Evolutionary conservation across 2,113 vertebrate species (phyloP).

Genomic region (Cisticola juncidis): DNA sequence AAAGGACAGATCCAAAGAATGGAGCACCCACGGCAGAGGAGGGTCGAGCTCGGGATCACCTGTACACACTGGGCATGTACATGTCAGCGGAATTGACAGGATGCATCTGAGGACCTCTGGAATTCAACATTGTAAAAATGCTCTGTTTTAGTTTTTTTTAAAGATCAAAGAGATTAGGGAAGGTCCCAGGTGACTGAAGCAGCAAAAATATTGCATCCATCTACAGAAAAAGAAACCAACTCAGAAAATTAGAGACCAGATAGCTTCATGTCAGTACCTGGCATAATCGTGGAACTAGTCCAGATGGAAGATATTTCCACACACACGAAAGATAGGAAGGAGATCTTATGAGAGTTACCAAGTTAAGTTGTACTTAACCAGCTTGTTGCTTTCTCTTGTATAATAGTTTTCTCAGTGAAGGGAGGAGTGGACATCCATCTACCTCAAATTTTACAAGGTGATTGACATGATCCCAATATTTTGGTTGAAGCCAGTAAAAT

Average conservation of each 20-base stretch:
- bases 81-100: accelerated
- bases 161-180: background rate
- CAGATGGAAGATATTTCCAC: background rate
- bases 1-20: background rate
- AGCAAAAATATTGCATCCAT: background rate
- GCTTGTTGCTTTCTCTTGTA: background rate
- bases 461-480: background rate
- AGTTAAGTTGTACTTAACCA: background rate
- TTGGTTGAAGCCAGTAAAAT: background rate
- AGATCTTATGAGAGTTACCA: background rate
- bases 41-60: background rate
- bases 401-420: background rate
- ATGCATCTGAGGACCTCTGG: background rate
- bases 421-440: background rate
- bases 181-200: background rate
- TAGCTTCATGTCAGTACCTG: background rate
- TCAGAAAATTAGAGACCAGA: background rate
- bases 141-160: background rate
- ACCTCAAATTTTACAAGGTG: background rate
- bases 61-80: background rate
- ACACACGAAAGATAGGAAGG: background rate
- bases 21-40: background rate
- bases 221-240: background rate
- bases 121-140: background rate
- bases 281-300: background rate